phyloP scores from a whole-genome alignment of 2,113 vertebrate species.

The Mystacornis crossleyi region DNA sequence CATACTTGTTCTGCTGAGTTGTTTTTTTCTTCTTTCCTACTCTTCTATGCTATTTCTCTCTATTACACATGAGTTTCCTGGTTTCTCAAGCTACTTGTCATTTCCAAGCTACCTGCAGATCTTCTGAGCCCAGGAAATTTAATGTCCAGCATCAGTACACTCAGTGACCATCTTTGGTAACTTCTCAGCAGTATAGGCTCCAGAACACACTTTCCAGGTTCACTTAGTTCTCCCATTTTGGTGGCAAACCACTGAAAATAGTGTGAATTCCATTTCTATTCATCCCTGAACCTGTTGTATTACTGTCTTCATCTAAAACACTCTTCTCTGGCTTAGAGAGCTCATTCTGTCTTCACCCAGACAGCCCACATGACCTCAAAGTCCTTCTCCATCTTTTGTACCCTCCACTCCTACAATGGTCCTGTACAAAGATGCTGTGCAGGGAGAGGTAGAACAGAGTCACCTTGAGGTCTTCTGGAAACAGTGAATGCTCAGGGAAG shows the following conservation, averaged over 20 bases:
- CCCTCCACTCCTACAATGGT: neutral
- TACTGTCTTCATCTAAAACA: neutral
- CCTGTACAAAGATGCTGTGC: neutral
- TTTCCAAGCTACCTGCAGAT: neutral
- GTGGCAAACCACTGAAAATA: neutral
- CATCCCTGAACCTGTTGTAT: neutral
- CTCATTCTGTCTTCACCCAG: neutral
- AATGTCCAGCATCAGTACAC: neutral
- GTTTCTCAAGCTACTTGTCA: neutral
- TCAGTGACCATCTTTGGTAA: neutral
- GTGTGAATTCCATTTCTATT: neutral
- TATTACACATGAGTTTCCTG: neutral
- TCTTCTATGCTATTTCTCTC: neutral
- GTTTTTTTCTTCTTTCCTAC: neutral
- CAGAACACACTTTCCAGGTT: neutral
- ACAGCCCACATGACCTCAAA: fast-evolving
- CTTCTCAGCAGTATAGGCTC: neutral
- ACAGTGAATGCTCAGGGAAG: neutral
- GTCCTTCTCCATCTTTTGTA: neutral
- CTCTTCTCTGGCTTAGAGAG: neutral
- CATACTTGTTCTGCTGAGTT: neutral
- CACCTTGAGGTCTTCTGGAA: neutral
- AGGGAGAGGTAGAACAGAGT: neutral
- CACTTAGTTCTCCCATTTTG: neutral
- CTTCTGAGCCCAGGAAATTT: neutral